Conservation (phyloP, 2,888 invertebrate genomes). For the Melinaea marsaeus region DNA sequence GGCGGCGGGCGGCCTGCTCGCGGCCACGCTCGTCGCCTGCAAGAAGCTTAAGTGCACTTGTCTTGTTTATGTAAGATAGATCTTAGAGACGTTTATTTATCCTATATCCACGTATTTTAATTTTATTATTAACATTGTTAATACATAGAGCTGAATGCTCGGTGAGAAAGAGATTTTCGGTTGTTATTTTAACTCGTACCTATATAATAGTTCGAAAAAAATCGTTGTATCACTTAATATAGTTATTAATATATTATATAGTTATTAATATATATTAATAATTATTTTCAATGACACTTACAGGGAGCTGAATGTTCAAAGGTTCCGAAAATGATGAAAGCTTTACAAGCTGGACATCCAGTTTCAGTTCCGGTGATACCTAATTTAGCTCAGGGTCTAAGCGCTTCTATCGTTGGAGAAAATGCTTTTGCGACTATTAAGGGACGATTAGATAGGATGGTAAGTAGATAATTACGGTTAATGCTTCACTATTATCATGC, state of each 20-base stretch:
- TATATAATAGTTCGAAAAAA: too few species aligned
- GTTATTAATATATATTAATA: not conserved
- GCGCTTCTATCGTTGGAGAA: slow-evolving; percentile 82
- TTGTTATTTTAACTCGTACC: too few species aligned
- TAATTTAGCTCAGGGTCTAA: slow-evolving; percentile 86
- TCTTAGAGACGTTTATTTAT: not conserved
- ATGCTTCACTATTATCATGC: too few species aligned
- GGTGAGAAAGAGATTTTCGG: too few species aligned
- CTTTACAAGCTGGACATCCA: slow-evolving; percentile 81
- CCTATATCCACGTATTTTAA: too few species aligned
- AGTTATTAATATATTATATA: too few species aligned
- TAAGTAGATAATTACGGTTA: slow-evolving; percentile 38
- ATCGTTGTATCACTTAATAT: too few species aligned
- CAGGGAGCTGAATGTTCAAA: slow-evolving; percentile 89
- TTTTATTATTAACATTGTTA: too few species aligned
- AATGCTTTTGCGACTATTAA: slow-evolving; percentile 85
- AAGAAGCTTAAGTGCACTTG: slow-evolving; percentile 71
- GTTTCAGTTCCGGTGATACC: slow-evolving; percentile 76
- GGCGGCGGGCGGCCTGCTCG: slow-evolving; percentile 54
- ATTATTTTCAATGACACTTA: not conserved
- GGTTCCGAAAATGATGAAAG: slow-evolving; percentile 86
- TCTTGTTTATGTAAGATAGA: slow-evolving; percentile 57
- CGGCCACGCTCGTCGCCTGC: slow-evolving; percentile 63
- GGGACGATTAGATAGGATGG: slow-evolving; percentile 84
- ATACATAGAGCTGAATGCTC: too few species aligned